These are phyloP conservation scores for Solenopsis invicta DNA, from an alignment of 1,140 invertebrate genomes.

Conservation along the genomic window DNA sequence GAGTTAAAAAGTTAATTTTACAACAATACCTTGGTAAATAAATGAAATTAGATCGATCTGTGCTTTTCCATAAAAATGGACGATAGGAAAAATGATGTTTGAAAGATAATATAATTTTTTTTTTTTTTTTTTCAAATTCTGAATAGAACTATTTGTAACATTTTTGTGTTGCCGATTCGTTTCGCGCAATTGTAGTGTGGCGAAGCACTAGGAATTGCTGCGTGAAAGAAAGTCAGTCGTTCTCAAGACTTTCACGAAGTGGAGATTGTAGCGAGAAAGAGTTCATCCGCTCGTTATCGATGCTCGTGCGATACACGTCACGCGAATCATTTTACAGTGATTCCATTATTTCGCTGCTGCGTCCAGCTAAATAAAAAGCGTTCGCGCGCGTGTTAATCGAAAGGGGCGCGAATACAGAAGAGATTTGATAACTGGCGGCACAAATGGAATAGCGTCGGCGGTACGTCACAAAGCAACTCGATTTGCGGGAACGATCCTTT, in stretches of 20 bases:
- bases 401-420: background rate
- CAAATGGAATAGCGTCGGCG: background rate
- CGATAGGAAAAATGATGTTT: background rate
- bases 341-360: background rate
- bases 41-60: conserved; percentile 2
- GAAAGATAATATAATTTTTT: background rate
- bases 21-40: background rate
- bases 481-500: conserved; percentile 34
- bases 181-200: conserved; percentile 20
- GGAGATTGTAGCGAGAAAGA: conserved; percentile 52
- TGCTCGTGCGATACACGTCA: background rate
- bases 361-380: background rate
- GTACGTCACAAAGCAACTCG: conserved; percentile 5
- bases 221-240: conserved; percentile 55
- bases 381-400: background rate
- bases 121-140: background rate
- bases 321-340: conserved; percentile 5
- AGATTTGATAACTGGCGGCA: background rate
- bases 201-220: conserved; percentile 26
- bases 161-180: background rate
- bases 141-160: background rate
- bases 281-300: conserved; percentile 40
- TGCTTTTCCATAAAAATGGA: background rate
- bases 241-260: conserved; percentile 64
- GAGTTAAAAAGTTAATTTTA: background rate